Evolutionary conservation across 2,113 vertebrate species (phyloP).

Genomic region (Serilophus lunatus): DNA sequence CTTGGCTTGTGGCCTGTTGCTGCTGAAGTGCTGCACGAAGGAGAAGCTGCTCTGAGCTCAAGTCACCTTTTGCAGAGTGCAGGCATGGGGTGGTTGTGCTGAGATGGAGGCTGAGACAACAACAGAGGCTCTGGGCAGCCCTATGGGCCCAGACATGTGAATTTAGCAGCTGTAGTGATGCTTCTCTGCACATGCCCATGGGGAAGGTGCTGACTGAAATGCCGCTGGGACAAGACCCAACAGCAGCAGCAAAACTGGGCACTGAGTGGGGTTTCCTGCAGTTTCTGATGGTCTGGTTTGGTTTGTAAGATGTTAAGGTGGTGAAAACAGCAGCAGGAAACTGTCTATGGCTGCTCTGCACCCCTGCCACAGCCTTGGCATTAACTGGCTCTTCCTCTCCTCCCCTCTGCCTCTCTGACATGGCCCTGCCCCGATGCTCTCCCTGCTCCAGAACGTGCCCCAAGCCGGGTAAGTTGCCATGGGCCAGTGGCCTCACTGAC

Average conservation of each 20-base stretch:
- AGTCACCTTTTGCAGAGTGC: neutral
- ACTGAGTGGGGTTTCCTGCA: neutral
- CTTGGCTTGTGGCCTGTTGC: neutral
- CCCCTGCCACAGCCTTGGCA: neutral
- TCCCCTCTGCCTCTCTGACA: neutral
- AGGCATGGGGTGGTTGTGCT: accelerated
- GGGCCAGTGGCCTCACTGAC: accelerated
- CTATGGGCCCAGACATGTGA: neutral
- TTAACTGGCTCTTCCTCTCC: neutral
- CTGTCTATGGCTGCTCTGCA: accelerated
- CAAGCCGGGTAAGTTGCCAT: neutral
- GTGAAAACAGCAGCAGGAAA: neutral
- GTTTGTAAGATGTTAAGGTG: neutral
- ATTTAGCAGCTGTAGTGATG: neutral
- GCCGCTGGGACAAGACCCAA: neutral
- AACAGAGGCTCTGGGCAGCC: neutral
- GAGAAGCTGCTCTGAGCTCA: neutral
- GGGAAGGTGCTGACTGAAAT: neutral
- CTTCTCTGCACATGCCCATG: neutral
- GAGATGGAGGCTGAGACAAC: neutral
- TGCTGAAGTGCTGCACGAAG: neutral
- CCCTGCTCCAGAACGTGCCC: neutral
- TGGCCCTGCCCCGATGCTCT: accelerated
- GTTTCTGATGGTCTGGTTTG: neutral
- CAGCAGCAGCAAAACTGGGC: neutral